These are phyloP conservation scores for Ethmia dodecea DNA, from an alignment of 2,888 invertebrate genomes.

Conservation along the genomic window DNA sequence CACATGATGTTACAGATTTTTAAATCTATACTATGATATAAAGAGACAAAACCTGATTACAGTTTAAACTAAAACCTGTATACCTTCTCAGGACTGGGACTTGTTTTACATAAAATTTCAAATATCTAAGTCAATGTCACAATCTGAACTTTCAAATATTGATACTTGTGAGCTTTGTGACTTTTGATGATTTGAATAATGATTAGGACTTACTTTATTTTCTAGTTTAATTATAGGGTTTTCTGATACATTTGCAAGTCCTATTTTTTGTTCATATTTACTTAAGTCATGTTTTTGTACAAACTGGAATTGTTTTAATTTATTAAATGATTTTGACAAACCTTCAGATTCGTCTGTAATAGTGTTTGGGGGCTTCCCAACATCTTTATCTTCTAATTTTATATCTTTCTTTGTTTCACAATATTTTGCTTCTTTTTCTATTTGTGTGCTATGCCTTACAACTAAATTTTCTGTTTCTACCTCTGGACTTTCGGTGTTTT, in stretches of 20 bases:
- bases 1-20: too few relatives aligned
- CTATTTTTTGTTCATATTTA: conserved; percentile 43
- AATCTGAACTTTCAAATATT: conserved; percentile 70
- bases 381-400: neutral
- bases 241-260: conserved; percentile 9
- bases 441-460: conserved; percentile 8
- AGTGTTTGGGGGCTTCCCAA: too few relatives aligned
- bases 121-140: conserved; percentile 72
- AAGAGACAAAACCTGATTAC: too few relatives aligned
- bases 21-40: too few relatives aligned
- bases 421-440: conserved; percentile 13
- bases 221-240: neutral
- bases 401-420: conserved; percentile 9
- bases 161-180: conserved; percentile 56
- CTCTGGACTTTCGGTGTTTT: conserved; percentile 11
- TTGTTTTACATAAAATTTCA: conserved; percentile 25
- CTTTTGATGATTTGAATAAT: conserved; percentile 20
- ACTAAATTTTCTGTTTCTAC: conserved; percentile 7
- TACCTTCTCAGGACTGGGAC: too few relatives aligned
- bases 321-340: conserved; percentile 28
- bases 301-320: conserved; percentile 57
- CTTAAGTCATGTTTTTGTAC: conserved; percentile 42
- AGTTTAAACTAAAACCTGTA: too few relatives aligned
- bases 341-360: conserved; percentile 1
- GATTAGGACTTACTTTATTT: conserved; percentile 20